Conservation (phyloP, 2,888 invertebrate species). For the Melieria crassipennis region DNA sequence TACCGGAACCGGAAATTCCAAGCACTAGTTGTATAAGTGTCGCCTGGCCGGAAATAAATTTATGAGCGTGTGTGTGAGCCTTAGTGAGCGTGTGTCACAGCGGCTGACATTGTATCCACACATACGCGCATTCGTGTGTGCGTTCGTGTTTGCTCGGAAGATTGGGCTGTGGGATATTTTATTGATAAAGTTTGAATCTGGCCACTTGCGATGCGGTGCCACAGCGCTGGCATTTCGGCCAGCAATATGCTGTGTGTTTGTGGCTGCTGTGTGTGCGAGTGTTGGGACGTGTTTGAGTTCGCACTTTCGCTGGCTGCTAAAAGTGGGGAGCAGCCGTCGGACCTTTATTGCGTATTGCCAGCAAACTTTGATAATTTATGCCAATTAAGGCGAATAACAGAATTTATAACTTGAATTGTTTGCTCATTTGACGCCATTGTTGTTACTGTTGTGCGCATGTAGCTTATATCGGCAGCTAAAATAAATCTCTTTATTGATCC, state of each 20-base stretch:
- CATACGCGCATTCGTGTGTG: neutral
- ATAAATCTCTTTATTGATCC: too few species aligned
- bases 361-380: constrained; percentile 32
- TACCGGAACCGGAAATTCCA: constrained; percentile 44
- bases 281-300: neutral
- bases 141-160: neutral
- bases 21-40: constrained; percentile 42
- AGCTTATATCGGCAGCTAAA: too few species aligned
- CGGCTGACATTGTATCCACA: neutral
- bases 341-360: constrained; percentile 8
- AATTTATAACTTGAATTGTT: constrained; percentile 33
- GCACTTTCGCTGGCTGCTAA: neutral
- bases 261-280: neutral
- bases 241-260: too few species aligned
- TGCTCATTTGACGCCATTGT: neutral
- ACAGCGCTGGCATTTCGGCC: neutral
- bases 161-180: constrained; percentile 18
- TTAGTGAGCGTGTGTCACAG: neutral
- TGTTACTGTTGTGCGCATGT: too few species aligned
- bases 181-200: constrained; percentile 22
- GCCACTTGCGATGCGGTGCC: constrained; percentile 6
- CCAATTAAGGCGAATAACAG: constrained; percentile 32
- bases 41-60: constrained; percentile 32
- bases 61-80: neutral
- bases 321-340: neutral